Conservation (phyloP, 2,113 vertebrate genomes). For the Galemys pyrenaicus region DNA sequence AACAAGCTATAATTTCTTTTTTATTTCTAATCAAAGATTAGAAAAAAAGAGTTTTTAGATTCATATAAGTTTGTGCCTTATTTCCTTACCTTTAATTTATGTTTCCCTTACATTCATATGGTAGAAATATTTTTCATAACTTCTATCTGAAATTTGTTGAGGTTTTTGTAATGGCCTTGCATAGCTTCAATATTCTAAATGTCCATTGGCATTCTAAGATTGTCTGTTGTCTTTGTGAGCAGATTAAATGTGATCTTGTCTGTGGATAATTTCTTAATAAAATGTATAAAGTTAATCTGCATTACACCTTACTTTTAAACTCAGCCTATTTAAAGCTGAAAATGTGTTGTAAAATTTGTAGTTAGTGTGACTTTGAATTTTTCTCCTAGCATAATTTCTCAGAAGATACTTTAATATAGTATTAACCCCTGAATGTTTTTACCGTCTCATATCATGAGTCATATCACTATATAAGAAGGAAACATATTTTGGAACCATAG, state of each 20-base stretch:
- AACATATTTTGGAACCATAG: neutral
- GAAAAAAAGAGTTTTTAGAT: neutral
- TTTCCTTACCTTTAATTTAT: neutral
- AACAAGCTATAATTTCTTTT: neutral
- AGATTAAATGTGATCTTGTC: neutral
- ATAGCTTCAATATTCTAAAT: neutral
- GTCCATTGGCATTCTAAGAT: neutral
- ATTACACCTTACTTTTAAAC: neutral
- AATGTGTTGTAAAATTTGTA: neutral
- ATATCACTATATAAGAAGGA: neutral
- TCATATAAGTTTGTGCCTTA: neutral
- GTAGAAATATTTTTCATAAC: neutral
- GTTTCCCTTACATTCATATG: neutral
- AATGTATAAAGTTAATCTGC: neutral
- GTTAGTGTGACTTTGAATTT: neutral
- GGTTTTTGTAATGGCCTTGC: neutral
- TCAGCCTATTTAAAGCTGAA: neutral
- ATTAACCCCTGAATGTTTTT: neutral
- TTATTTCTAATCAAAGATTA: neutral
- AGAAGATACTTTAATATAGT: neutral
- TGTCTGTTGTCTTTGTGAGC: neutral
- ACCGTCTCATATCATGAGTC: neutral
- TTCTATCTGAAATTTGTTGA: neutral
- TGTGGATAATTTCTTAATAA: neutral
- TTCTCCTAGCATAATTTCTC: neutral